Evolutionary conservation across 2,888 invertebrate species (phyloP).

Genomic region (Zygaena filipendulae): DNA sequence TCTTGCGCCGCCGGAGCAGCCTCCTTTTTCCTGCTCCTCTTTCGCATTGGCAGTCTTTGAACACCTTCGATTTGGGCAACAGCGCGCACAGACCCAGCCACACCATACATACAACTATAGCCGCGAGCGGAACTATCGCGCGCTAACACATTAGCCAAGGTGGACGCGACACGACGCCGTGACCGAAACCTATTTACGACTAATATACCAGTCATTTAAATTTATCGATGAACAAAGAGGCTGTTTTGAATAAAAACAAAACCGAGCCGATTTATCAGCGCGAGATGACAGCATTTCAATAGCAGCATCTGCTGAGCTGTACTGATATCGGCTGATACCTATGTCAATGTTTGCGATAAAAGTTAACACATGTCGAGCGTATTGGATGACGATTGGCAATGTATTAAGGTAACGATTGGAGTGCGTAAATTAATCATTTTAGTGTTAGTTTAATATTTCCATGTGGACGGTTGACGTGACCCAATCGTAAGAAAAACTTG

Average conservation of each 20-base stretch:
- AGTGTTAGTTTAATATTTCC: too few relatives aligned
- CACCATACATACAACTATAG: conserved; percentile 46
- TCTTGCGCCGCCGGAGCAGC: conserved; percentile 38
- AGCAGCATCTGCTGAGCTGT: conserved; percentile 39
- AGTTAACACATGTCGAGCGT: conserved; percentile 44
- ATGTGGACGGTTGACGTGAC: too few relatives aligned
- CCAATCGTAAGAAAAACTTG: too few relatives aligned
- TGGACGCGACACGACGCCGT: too few relatives aligned
- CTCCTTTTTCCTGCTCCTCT: conserved; percentile 63
- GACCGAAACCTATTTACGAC: too few relatives aligned
- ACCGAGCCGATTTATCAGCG: conserved; percentile 15
- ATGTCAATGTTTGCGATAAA: conserved; percentile 50
- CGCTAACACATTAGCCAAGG: too few relatives aligned
- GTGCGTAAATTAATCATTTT: too few relatives aligned
- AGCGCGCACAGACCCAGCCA: conserved; percentile 46
- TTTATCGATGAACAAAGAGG: too few relatives aligned
- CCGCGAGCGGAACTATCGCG: conserved; percentile 3
- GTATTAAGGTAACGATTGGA: conserved; percentile 32
- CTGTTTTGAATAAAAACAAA: conserved; percentile 20
- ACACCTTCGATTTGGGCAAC: conserved; percentile 51
- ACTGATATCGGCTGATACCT: conserved; percentile 52
- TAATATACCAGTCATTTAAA: too few relatives aligned
- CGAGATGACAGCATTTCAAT: conserved; percentile 23
- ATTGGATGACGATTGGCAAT: conserved; percentile 27
- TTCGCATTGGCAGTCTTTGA: conserved; percentile 62